These are phyloP conservation scores for Napeogenes sylphis DNA, from an alignment of 2,888 invertebrate species.

Conservation along the genomic window DNA sequence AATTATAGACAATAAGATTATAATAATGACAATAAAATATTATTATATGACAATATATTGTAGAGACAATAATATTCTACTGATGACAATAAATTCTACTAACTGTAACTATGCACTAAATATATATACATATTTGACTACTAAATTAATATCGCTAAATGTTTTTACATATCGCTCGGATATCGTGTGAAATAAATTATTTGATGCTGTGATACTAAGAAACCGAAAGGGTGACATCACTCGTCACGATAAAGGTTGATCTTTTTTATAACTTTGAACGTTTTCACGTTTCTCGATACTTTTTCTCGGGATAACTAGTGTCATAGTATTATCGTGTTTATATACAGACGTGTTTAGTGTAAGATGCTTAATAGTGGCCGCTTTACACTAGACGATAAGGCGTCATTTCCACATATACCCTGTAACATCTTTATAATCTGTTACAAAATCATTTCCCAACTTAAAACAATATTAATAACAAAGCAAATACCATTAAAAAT, in stretches of 20 bases:
- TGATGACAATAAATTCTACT: slow-evolving; percentile 32
- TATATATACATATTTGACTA: slow-evolving; percentile 24
- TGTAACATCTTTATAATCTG: not conserved
- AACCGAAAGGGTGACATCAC: slow-evolving; percentile 44
- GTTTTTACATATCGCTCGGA: slow-evolving; percentile 59
- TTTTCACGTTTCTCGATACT: slow-evolving; percentile 48
- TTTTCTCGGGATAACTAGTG: slow-evolving; percentile 51
- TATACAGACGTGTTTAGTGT: slow-evolving; percentile 39
- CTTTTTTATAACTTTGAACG: slow-evolving; percentile 38
- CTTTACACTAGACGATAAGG: slow-evolving; percentile 37
- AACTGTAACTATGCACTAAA: slow-evolving; percentile 8
- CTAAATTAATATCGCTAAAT: slow-evolving; percentile 45
- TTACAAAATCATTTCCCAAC: not conserved
- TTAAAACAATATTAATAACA: no score
- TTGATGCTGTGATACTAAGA: slow-evolving; percentile 48
- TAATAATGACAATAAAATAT: slow-evolving; percentile 32
- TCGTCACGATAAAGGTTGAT: slow-evolving; percentile 42
- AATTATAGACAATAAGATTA: slow-evolving; percentile 15
- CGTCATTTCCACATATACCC: not conserved
- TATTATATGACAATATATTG: slow-evolving; percentile 35
- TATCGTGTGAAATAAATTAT: slow-evolving; percentile 58
- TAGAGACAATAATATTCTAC: slow-evolving; percentile 33
- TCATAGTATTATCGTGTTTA: slow-evolving; percentile 30
- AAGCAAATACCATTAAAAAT: no score
- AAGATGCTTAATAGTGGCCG: slow-evolving; percentile 45